Conservation (phyloP, 2,888 invertebrate species). For the Netelia fuscicornis region DNA sequence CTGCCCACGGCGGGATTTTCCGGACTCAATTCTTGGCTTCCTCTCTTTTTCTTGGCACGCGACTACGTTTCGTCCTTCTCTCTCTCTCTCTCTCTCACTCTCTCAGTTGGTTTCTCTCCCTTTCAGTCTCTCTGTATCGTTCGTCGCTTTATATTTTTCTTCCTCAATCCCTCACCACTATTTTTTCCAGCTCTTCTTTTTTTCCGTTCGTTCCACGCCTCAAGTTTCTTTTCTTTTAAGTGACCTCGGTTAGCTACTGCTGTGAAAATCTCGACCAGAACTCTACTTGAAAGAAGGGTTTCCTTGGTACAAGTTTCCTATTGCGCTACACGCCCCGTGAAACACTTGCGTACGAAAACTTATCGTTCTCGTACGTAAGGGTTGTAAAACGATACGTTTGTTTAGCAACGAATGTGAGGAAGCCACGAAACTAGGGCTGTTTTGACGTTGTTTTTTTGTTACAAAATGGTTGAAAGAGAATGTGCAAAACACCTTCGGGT, state of each 20-base stretch:
- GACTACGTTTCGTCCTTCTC: constrained; percentile 36
- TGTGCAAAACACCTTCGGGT: not conserved
- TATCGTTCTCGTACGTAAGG: not conserved
- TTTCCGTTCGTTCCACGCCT: constrained; percentile 45
- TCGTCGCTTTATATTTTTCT: constrained; percentile 39
- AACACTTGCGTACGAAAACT: constrained; percentile 10
- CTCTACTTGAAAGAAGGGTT: constrained; percentile 41
- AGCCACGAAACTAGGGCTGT: constrained; percentile 36
- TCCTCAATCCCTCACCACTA: not conserved
- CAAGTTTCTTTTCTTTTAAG: constrained; percentile 50
- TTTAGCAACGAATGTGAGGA: constrained; percentile 16
- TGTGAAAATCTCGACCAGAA: constrained; percentile 10
- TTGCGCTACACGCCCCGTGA: constrained; percentile 45
- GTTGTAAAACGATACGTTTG: constrained; percentile 15
- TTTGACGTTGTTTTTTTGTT: not conserved
- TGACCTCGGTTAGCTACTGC: constrained; percentile 43
- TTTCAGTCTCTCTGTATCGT: constrained; percentile 33
- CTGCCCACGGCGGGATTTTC: constrained; percentile 56
- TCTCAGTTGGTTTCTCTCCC: constrained; percentile 4
- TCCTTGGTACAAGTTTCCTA: constrained; percentile 54
- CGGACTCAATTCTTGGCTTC: constrained; percentile 54
- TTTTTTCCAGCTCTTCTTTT: constrained; percentile 9
- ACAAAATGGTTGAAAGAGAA: not conserved
- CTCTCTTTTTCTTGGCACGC: constrained; percentile 57
- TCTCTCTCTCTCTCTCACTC: constrained; percentile 20